Evolutionary conservation across 2,797 vertebrate species (phyloP).

Genomic region (Thalassophryne amazonica): DNA sequence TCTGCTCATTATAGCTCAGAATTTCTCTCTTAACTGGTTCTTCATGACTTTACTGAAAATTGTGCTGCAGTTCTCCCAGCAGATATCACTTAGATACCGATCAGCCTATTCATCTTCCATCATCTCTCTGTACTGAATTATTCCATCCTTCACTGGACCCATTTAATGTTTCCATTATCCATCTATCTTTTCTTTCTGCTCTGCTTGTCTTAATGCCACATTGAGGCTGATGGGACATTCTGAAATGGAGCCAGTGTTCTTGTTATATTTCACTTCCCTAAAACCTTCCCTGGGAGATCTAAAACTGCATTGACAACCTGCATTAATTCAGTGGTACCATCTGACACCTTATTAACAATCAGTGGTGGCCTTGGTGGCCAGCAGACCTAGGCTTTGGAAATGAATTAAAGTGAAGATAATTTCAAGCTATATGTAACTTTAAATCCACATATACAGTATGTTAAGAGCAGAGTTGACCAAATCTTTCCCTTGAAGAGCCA

Average conservation of each 20-base stretch:
- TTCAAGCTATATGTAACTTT: too few species aligned
- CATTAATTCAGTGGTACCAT: too few species aligned
- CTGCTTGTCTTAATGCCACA: slow-evolving; percentile 24
- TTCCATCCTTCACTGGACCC: slow-evolving; percentile 7
- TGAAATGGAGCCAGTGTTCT: slow-evolving; percentile 3
- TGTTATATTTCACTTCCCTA: slow-evolving; percentile 1
- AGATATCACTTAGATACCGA: slow-evolving; percentile 8
- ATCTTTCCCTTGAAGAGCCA: too few species aligned
- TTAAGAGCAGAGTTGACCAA: too few species aligned
- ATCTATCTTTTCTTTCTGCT: slow-evolving; percentile 32
- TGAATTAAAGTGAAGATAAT: too few species aligned
- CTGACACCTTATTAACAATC: too few species aligned
- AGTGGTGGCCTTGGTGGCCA: too few species aligned
- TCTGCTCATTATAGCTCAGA: too few species aligned
- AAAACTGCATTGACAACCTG: too few species aligned
- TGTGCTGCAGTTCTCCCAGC: slow-evolving; percentile 6
- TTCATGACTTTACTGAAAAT: slow-evolving; percentile 6
- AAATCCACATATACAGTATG: too few species aligned
- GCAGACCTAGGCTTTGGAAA: too few species aligned
- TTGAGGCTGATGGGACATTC: slow-evolving; percentile 2
- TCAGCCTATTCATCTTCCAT: slow-evolving; percentile 5
- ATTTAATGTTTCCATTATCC: slow-evolving; percentile 20
- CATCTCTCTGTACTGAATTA: slow-evolving; percentile 2
- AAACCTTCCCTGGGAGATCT: too few species aligned
- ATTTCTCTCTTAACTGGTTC: background rate